Conservation (phyloP, 2,113 vertebrate genomes). For the Phrynosoma platyrhinos region DNA sequence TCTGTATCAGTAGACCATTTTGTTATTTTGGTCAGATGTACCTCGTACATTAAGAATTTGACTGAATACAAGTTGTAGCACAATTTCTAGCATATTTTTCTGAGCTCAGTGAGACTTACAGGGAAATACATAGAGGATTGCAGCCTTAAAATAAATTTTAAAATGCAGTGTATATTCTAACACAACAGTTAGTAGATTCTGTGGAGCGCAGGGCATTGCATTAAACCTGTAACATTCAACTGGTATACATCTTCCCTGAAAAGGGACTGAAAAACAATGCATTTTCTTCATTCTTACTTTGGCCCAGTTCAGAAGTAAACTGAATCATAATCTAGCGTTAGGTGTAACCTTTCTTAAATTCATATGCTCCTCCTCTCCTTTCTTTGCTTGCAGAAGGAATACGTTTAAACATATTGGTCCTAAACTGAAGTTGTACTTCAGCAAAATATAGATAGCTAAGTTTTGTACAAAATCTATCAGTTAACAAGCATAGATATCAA, state of each 20-base stretch:
- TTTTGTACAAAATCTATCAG: too few species aligned
- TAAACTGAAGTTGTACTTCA: neutral
- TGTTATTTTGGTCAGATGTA: neutral
- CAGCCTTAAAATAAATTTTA: neutral
- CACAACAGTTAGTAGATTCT: neutral
- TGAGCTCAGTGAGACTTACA: neutral
- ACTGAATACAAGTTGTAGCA: neutral
- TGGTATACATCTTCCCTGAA: slow-evolving; percentile 13
- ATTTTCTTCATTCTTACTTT: neutral
- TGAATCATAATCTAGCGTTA: neutral
- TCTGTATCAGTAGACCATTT: neutral
- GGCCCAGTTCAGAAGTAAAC: too few species aligned
- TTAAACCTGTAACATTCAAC: neutral
- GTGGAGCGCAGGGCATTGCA: slow-evolving; percentile 25
- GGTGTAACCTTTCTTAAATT: neutral
- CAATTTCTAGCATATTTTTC: neutral
- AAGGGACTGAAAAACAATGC: neutral
- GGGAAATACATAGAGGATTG: neutral
- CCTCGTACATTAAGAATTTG: neutral
- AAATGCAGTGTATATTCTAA: neutral
- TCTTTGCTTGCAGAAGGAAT: neutral
- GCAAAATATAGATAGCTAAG: neutral
- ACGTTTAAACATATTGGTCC: neutral
- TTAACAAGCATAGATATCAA: neutral
- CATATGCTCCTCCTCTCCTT: too few species aligned